phyloP scores from a whole-genome alignment of 2,888 invertebrate species.

The Pantelozetes paolii region DNA sequence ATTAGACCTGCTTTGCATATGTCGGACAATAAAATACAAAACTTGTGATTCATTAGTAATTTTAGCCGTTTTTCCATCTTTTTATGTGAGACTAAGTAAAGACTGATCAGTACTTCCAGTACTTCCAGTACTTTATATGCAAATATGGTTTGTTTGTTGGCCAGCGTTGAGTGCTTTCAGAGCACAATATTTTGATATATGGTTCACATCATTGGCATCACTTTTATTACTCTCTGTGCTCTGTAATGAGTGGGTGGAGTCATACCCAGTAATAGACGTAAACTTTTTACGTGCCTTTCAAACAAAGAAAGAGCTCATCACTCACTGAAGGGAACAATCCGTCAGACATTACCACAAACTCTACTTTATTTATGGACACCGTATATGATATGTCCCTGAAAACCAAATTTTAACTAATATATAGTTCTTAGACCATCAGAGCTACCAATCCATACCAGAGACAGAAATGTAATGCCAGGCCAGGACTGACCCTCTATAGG shows the following conservation, averaged over 20 bases:
- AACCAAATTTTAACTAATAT: not conserved
- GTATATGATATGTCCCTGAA: conserved; percentile 25
- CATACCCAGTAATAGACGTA: not conserved
- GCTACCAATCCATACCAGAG: too few species aligned
- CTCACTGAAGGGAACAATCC: not conserved
- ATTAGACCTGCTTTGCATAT: conserved; percentile 12
- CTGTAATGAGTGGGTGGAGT: conserved; percentile 36
- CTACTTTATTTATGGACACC: not conserved
- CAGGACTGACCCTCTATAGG: conserved; percentile 2
- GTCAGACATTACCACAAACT: conserved; percentile 1
- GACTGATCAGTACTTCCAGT: not conserved
- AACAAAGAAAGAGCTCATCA: conserved; percentile 36
- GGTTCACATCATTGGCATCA: conserved; percentile 32
- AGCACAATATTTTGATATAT: conserved; percentile 30
- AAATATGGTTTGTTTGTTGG: conserved; percentile 22
- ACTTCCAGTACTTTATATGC: conserved; percentile 23
- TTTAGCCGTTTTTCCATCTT: not conserved
- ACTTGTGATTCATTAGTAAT: conserved; percentile 18
- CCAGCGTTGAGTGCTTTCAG: not conserved
- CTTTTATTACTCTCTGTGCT: not conserved
- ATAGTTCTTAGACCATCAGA: not conserved
- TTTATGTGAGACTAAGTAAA: not conserved
- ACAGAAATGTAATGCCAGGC: not conserved
- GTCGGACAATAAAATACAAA: not conserved
- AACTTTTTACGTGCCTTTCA: conserved; percentile 34